Evolutionary conservation across 2,888 invertebrate genomes (phyloP).

Genomic region (Achlya flavicornis): DNA sequence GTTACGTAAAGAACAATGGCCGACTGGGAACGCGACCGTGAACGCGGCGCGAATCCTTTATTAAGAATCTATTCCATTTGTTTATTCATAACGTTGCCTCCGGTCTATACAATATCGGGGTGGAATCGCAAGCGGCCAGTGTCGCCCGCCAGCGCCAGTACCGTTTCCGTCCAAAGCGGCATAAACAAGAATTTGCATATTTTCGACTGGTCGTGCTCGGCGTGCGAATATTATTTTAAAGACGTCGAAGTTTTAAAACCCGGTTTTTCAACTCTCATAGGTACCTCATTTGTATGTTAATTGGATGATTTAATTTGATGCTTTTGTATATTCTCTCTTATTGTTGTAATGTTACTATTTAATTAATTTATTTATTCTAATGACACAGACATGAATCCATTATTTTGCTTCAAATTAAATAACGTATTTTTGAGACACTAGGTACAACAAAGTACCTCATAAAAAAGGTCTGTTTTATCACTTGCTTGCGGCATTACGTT

Average conservation of each 20-base stretch:
- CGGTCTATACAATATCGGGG: slow-evolving; percentile 66
- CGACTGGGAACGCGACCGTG: slow-evolving; percentile 74
- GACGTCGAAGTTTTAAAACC: slow-evolving; percentile 15
- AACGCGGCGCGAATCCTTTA: slow-evolving; percentile 66
- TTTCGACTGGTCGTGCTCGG: slow-evolving; percentile 52
- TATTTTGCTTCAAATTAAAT: background rate
- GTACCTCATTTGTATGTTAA: slow-evolving; percentile 21
- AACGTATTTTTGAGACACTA: background rate
- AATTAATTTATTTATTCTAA: background rate
- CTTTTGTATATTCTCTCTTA: slow-evolving; percentile 13
- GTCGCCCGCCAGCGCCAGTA: slow-evolving; percentile 42
- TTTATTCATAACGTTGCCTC: slow-evolving; percentile 69
- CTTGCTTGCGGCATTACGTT: background rate
- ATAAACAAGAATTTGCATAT: slow-evolving; percentile 70
- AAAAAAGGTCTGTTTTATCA: background rate
- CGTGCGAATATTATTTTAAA: slow-evolving; percentile 27
- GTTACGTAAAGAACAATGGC: slow-evolving; percentile 80
- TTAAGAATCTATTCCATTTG: slow-evolving; percentile 53
- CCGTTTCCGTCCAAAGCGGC: slow-evolving; percentile 68
- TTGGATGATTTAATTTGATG: slow-evolving; percentile 16
- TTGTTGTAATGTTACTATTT: background rate
- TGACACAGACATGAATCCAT: background rate
- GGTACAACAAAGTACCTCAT: background rate
- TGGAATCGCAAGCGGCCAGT: slow-evolving; percentile 65
- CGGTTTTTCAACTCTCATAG: slow-evolving; percentile 23